Base-by-base conservation (phyloP, 2,113 vertebrate genomes). In the Sporophila hypoxantha region DNA sequence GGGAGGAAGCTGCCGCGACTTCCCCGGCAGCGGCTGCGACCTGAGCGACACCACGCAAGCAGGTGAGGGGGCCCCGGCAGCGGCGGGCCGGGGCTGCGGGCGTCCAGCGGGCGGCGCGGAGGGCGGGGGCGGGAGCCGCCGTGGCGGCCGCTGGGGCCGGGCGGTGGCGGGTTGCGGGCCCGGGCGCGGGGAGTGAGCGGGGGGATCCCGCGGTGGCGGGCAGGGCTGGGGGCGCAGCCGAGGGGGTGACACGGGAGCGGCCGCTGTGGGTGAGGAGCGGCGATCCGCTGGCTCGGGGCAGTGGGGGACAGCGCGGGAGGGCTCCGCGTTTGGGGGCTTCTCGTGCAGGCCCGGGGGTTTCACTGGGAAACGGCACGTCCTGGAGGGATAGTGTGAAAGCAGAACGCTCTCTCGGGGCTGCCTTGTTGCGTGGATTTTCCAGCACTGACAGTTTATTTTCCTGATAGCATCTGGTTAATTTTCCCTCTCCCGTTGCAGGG, bases 1-100 rank as follows among this genome's bases (percentile, higher is more conserved):
- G 98, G 98, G n/a, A 97, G 98, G 95, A 99, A 98, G 95, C 98
- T 99, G 95, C 97, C 97, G 98, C 91, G 98, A 99, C 86, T 99
- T 98, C 95, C 98, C 98, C 36, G 88, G 98, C 73, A 93, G 97
- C 85, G 98, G 96, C 96, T 98, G 98, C 92, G 98, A 99, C 94
- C 98, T 99, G 81, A 98, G 98, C 75, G 99, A 99, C 94, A 99
- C 98, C 55, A 99, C 98, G 89, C 98, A 98, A 97, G 98, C 98
- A 97, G 99, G 99, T 99, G 97, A 92, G 97, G 88, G 55, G 14
- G 32, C 37, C 44, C 7, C 30, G 56, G 19, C 52, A 8, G 59
- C 4, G 65, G 8, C 32, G 10, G 29, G 8, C 7, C 5, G 30
- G 26, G 62, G 22, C 21, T 6, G 22, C 12, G 53, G 42, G 42